Evolutionary conservation across 2,888 invertebrate species (phyloP).

Genomic region (Synergus umbraculus): DNA sequence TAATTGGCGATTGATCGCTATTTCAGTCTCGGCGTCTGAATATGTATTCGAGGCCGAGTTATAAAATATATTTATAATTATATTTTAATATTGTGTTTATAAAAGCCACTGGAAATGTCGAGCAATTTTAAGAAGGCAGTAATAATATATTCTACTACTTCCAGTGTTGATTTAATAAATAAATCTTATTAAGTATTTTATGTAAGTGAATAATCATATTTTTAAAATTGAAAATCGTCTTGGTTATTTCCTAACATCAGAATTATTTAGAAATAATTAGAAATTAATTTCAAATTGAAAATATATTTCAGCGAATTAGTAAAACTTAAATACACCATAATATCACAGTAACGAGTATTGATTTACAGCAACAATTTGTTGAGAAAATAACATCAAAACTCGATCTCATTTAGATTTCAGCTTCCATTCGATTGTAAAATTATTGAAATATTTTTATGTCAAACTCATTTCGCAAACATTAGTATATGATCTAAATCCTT

Average conservation of each 20-base stretch:
- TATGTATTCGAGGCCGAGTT: not conserved
- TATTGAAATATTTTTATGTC: not conserved
- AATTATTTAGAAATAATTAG: not conserved
- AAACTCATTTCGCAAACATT: not conserved
- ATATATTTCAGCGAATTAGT: slow-evolving; percentile 7
- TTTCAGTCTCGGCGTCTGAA: not conserved
- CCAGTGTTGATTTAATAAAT: slow-evolving; percentile 11
- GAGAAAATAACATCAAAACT: slow-evolving; percentile 12
- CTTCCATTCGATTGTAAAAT: not conserved
- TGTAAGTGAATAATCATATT: slow-evolving; percentile 34
- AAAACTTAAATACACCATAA: slow-evolving; percentile 25
- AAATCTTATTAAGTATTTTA: slow-evolving; percentile 10
- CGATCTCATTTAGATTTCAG: not conserved
- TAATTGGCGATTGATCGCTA: slow-evolving; percentile 36
- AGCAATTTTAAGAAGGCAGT: not conserved
- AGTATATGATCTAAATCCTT: not conserved
- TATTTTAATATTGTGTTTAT: not conserved
- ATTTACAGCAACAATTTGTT: slow-evolving; percentile 6
- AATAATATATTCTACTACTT: slow-evolving; percentile 20
- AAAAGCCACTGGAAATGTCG: not conserved
- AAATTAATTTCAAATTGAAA: slow-evolving; percentile 13
- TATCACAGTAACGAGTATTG: slow-evolving; percentile 25
- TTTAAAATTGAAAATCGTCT: slow-evolving; percentile 10
- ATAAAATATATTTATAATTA: slow-evolving; percentile 26
- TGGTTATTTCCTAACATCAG: not conserved